Base-by-base conservation (phyloP, 2,797 vertebrate genomes). In the Loriculus beryllinus region DNA sequence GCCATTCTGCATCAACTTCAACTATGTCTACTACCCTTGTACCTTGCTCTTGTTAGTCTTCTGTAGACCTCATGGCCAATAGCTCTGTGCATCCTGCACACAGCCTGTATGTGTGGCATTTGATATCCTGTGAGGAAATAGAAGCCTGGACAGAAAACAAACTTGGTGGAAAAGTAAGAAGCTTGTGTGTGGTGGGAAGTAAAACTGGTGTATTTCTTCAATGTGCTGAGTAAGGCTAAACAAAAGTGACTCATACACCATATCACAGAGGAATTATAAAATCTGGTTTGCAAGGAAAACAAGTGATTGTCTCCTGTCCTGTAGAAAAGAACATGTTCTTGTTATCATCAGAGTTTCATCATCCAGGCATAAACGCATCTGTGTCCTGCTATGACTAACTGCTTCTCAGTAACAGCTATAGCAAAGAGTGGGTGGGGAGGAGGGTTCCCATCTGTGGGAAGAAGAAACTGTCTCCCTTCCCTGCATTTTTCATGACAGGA, bases 361-460 rank as follows among this genome's bases (percentile, higher is more conserved):
- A 86, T 60, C 45, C 65, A 75, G 80, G 57, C 82, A 45, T 43
- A 33, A 90, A 67, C 0, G 6, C 79, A 48, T 91, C 90, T 94
- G 79, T 77, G 80, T 83, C 64, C 62, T 88, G 52, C 69, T 90
- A 60, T 95, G 86, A 94, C 77, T 93, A 94, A 94, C 65, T 42
- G 10, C 65, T 91, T 90, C 79, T 86, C 79, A 67, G 10, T 82
- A 87, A 11, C 51, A 82, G 72, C 62, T 75, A 11, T 10, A 60
- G 45, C 49, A 72, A 54, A 70, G 76, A 88, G 92, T 88, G 74
- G 72, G 79, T 70, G 65, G 72, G 31, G 56, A 91, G 47, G 60
- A 92, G 72, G 62, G 69, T 76, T 95, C 43, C 60, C 65, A 51
- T 80, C 85, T 83, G 72, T 26, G 57, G 52, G 85, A 68, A 29